A percentile compares a stretch with the other conserved stretches of the same genome.
These are phyloP conservation scores for Drosophila repletoides DNA, from an alignment of 1,140 invertebrate species.

Conservation along the genomic window DNA sequence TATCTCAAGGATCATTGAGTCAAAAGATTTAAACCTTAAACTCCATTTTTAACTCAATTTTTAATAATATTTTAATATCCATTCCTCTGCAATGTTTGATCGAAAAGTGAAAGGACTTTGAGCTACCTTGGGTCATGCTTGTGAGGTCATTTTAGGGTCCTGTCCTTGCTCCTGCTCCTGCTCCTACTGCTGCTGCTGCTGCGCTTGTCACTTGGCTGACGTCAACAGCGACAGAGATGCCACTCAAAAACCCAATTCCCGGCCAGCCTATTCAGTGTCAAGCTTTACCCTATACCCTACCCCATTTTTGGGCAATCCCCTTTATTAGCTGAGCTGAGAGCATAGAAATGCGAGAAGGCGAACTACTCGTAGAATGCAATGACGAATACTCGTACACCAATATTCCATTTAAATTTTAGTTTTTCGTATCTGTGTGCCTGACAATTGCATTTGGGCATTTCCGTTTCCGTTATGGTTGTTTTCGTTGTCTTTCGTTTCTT, in stretches of 20 bases:
- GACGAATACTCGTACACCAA: slow-evolving; percentile 60
- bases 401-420: slow-evolving; percentile 70
- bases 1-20: too few species aligned
- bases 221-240: slow-evolving; percentile 14
- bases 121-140: slow-evolving; percentile 10
- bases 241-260: slow-evolving; percentile 1
- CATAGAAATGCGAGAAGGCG: slow-evolving; percentile 52
- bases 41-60: too few species aligned
- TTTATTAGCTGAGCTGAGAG: slow-evolving; percentile 51
- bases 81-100: too few species aligned
- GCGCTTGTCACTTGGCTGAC: slow-evolving; percentile 27
- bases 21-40: too few species aligned
- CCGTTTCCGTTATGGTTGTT: slow-evolving; percentile 55
- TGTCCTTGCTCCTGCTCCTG: too few species aligned
- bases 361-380: slow-evolving; percentile 49
- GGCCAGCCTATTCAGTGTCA: slow-evolving; percentile 59
- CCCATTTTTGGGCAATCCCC: slow-evolving; percentile 14
- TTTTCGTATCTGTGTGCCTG: slow-evolving; percentile 28
- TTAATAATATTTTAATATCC: too few species aligned
- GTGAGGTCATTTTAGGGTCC: too few species aligned
- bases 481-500: slow-evolving; percentile 35
- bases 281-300: slow-evolving; percentile 14
- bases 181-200: background rate
- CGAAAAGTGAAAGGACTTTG: too few species aligned
- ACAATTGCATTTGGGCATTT: slow-evolving; percentile 70